These are phyloP conservation scores for Laterallus jamaicensis DNA, from an alignment of 2,113 vertebrate genomes.

Conservation along the genomic window DNA sequence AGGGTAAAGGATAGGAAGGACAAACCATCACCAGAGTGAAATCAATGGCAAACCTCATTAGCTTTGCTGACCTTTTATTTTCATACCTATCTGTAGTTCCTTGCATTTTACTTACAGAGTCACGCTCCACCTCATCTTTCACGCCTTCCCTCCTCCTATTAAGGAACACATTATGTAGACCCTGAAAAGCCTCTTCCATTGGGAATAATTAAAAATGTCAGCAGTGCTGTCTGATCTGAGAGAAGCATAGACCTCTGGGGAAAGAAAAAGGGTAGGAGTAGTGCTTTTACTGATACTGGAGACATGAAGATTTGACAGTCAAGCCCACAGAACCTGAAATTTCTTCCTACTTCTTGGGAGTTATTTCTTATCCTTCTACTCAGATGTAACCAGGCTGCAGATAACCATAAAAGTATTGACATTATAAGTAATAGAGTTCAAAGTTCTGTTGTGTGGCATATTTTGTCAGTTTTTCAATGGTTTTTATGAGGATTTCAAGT, in stretches of 20 bases:
- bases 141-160: background rate
- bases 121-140: background rate
- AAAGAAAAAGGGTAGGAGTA: background rate
- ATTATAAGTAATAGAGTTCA: background rate
- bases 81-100: background rate
- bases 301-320: background rate
- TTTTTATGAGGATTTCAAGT: background rate
- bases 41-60: background rate
- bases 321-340: background rate
- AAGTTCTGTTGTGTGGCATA: background rate
- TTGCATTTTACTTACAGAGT: background rate
- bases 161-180: background rate
- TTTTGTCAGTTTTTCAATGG: background rate
- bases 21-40: background rate
- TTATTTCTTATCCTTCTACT: background rate
- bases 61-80: background rate
- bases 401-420: background rate
- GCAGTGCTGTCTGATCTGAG: background rate
- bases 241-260: background rate
- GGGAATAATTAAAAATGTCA: background rate
- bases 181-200: background rate
- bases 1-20: background rate
- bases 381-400: background rate
- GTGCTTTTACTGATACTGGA: background rate
- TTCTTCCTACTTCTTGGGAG: background rate